Conservation (phyloP, 2,888 invertebrate genomes). For the Chrysomela aeneicollis region DNA sequence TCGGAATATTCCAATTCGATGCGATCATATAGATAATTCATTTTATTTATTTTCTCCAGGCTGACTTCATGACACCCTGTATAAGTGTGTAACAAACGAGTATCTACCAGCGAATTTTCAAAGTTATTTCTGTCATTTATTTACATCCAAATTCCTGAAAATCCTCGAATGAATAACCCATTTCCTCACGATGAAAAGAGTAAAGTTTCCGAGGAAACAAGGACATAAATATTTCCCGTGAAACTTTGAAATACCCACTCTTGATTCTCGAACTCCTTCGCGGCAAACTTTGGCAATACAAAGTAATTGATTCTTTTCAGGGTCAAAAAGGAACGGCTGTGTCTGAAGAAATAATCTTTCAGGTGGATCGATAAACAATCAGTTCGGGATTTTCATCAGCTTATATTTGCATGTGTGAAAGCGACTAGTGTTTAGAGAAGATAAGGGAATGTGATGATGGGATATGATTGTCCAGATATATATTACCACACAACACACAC, state of each 20-base stretch:
- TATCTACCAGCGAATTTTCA: too few species aligned
- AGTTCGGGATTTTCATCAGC: constrained; percentile 32
- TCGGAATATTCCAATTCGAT: too few species aligned
- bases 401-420: constrained; percentile 50
- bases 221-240: neutral
- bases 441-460: constrained; percentile 30
- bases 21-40: too few species aligned
- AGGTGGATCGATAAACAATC: constrained; percentile 48
- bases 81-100: too few species aligned
- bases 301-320: neutral
- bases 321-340: neutral
- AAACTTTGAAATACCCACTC: neutral
- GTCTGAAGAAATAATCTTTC: constrained; percentile 24
- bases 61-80: too few species aligned
- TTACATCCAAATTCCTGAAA: too few species aligned
- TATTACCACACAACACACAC: constrained; percentile 27
- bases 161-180: too few species aligned
- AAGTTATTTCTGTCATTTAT: too few species aligned
- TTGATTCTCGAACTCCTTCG: neutral
- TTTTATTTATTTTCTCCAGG: too few species aligned
- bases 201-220: too few species aligned
- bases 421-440: constrained; percentile 37
- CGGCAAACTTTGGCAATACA: neutral
- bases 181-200: too few species aligned
- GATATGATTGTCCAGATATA: constrained; percentile 22